Percentiles rank a stretch among this genome's conserved stretches.
These are phyloP conservation scores for Condylura cristata DNA, from an alignment of 2,113 vertebrate genomes.

Conservation along the genomic window DNA sequence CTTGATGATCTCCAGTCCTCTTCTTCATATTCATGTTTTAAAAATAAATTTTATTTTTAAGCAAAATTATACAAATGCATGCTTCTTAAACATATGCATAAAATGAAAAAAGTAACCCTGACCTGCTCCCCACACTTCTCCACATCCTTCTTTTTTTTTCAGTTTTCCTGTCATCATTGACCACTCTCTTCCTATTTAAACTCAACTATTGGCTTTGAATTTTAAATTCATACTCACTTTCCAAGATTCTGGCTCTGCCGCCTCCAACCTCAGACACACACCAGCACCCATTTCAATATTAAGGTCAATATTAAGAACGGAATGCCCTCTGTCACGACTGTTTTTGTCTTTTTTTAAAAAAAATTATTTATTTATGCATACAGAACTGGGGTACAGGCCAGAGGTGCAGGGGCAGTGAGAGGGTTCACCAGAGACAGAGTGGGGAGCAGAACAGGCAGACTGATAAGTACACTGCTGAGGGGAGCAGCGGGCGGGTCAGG, in stretches of 20 bases:
- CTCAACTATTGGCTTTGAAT: neutral
- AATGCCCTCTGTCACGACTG: neutral
- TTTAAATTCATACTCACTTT: too few species aligned
- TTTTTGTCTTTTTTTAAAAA: neutral
- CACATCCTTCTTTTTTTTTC: too few species aligned
- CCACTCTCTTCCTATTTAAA: neutral
- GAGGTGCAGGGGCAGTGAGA: too few species aligned
- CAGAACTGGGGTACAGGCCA: too few species aligned
- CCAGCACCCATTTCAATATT: neutral
- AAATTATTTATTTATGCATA: too few species aligned
- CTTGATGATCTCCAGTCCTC: neutral
- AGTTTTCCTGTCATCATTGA: neutral
- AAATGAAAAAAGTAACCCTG: neutral
- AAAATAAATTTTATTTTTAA: neutral
- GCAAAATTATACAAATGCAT: neutral
- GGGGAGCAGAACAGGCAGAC: too few species aligned
- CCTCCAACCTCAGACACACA: neutral
- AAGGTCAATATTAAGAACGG: neutral
- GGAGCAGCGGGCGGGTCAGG: too few species aligned
- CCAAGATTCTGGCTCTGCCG: neutral
- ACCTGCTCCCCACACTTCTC: neutral
- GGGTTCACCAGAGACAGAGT: too few species aligned
- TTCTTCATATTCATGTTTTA: neutral
- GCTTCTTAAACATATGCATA: neutral
- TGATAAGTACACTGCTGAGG: too few species aligned